Evolutionary conservation across 2,888 invertebrate species (phyloP).

Genomic region (Epirrhoe tristata): DNA sequence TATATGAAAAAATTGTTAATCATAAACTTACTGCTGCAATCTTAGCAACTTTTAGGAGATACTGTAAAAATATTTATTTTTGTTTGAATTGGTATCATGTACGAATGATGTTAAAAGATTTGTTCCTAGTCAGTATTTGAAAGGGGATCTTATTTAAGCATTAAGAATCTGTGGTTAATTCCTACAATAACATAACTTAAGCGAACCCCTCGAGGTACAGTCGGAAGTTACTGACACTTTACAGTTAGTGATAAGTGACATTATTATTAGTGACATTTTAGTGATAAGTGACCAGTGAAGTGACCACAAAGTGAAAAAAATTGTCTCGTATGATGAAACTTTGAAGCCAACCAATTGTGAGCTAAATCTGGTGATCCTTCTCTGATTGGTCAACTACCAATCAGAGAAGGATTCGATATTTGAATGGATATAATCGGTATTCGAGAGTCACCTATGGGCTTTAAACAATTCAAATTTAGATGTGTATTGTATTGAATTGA

Average conservation of each 20-base stretch:
- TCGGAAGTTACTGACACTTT: constrained; percentile 43
- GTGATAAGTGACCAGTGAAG: constrained; percentile 24
- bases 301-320: background rate
- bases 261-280: constrained; percentile 16
- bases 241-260: constrained; percentile 27
- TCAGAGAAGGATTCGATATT: background rate
- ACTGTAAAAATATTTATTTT: too few relatives aligned
- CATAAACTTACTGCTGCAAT: too few relatives aligned
- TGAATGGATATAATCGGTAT: background rate
- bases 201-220: constrained; percentile 42
- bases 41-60: too few relatives aligned
- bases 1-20: too few relatives aligned
- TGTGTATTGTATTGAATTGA: background rate
- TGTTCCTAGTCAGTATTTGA: background rate
- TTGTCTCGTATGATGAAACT: background rate
- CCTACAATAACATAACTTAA: constrained; percentile 32
- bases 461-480: background rate
- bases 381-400: too few relatives aligned
- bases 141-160: background rate
- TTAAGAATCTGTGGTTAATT: constrained; percentile 4
- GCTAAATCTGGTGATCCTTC: too few relatives aligned
- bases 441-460: constrained; percentile 1
- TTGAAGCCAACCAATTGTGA: background rate
- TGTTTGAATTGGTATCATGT: too few relatives aligned
- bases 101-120: background rate